These are phyloP conservation scores for Harlomillsia oculata DNA, from an alignment of 1,140 invertebrate species.

Conservation along the genomic window DNA sequence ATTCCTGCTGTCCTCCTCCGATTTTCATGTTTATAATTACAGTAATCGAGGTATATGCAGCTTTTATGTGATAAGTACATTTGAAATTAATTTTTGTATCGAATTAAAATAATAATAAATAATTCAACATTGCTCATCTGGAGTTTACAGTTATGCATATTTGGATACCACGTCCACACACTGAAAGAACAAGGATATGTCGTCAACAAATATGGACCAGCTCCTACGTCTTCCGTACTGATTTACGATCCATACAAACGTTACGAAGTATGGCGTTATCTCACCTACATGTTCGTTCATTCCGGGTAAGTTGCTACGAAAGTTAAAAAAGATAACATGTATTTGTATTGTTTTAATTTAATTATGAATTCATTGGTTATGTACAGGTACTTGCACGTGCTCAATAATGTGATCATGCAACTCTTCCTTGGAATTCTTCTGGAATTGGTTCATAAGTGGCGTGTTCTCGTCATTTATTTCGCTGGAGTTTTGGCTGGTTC, in stretches of 20 bases:
- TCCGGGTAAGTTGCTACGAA: conserved; percentile 46
- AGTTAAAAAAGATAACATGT: not conserved
- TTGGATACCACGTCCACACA: not conserved
- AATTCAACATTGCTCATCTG: no score
- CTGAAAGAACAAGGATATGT: not conserved
- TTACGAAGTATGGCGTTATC: conserved; percentile 63
- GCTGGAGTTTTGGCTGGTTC: conserved; percentile 40
- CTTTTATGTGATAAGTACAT: not conserved
- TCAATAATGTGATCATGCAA: conserved; percentile 50
- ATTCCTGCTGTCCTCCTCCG: conserved; percentile 73
- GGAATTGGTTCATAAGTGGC: conserved; percentile 49
- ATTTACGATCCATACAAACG: conserved; percentile 60
- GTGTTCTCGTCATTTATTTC: conserved; percentile 41
- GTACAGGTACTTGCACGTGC: conserved; percentile 44
- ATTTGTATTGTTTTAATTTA: not conserved
- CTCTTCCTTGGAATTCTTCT: conserved; percentile 50
- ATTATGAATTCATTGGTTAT: not conserved
- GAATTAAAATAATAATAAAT: no score
- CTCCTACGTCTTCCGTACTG: conserved; percentile 59
- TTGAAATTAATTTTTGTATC: no score
- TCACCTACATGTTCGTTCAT: conserved; percentile 76
- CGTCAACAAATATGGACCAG: conserved; percentile 41
- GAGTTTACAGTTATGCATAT: not conserved
- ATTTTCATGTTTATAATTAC: conserved; percentile 63
- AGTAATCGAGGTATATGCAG: conserved; percentile 40